Conservation (phyloP, 2,113 vertebrate genomes). For the Coryphaenoides rupestris region DNA sequence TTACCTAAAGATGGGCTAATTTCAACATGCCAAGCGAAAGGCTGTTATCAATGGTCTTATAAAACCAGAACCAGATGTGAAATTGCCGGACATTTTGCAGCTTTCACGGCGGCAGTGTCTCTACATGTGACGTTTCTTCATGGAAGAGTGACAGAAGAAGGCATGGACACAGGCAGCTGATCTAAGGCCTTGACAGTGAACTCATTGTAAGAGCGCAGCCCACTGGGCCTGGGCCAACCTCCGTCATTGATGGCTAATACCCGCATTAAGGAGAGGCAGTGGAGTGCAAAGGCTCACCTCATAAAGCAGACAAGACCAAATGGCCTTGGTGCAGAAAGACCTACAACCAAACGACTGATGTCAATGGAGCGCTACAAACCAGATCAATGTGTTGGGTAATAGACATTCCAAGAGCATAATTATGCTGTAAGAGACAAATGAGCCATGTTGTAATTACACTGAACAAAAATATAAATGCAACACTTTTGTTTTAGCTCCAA, state of each 20-base stretch:
- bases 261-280: constrained; percentile 40
- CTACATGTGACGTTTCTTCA: constrained; percentile 38
- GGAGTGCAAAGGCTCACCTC: constrained; percentile 40
- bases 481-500: too few species aligned
- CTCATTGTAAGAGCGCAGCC: constrained; percentile 53
- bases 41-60: neutral
- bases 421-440: neutral
- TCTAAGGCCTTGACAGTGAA: constrained; percentile 48
- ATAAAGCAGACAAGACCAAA: constrained; percentile 20
- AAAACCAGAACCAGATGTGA: constrained; percentile 22
- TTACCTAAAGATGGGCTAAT: neutral
- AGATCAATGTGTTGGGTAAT: constrained; percentile 4
- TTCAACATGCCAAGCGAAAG: constrained; percentile 1
- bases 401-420: constrained; percentile 6
- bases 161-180: constrained; percentile 19
- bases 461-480: too few species aligned
- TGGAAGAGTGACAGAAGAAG: neutral
- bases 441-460: too few species aligned
- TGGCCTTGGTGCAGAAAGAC: constrained; percentile 14
- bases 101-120: constrained; percentile 35
- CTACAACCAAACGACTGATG: constrained; percentile 8
- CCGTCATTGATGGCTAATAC: constrained; percentile 36
- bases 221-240: constrained; percentile 36
- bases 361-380: constrained; percentile 6
- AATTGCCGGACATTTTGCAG: constrained; percentile 21